Evolutionary conservation across 2,797 vertebrate genomes (phyloP), one percentile per base, ranked within the genome.

Genomic region (Hydrophis major): DNA sequence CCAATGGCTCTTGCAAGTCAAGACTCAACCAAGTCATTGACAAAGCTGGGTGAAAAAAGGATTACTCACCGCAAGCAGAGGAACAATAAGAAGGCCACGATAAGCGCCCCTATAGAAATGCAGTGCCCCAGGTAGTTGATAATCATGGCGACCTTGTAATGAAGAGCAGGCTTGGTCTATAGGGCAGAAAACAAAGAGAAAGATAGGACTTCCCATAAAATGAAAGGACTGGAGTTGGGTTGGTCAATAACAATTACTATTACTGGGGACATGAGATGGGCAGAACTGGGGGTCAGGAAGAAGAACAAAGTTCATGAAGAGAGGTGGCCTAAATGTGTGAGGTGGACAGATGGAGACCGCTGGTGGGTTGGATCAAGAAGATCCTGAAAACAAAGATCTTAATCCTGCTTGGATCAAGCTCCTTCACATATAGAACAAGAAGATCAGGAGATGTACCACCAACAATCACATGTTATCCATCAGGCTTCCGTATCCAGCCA

Each of bases 61-160:
- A 95, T 86, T 95, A 98, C 98, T 99, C 97, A 99, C 99, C 99
- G 98, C 97, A 99, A 98, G 97, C 98, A 98, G 96, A 99, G 97
- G 98, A 99, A 99, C 94, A 99, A 98, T 95, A 99, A 96, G 97
- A 99, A 99, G 96, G 99, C 99, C 63, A 98, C 98, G 59, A 99
- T 97, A 2, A 99, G 98, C 89, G 99, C 99, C 83, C 98, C 98
- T 91, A 99, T 97, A 5, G 99, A 99, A 95, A 99, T 98, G 93
- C 99, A 99, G 97, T 99, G 99, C 42, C 99, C 99, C 95, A 99
- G 97, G 98, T 99, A 99, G 98, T 99, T 99, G 97, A 99, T 98
- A 96, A 99, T 98, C 78, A 99, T 99, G 5, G 99, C 99, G 27
- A 99, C 97, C 96, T 98, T 99, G 97, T 99, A 99, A 97, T 99